Evolutionary conservation across 2,888 invertebrate genomes (phyloP), one percentile per base, ranked within the genome.

Genomic region (Synanthedon formicaeformis): DNA sequence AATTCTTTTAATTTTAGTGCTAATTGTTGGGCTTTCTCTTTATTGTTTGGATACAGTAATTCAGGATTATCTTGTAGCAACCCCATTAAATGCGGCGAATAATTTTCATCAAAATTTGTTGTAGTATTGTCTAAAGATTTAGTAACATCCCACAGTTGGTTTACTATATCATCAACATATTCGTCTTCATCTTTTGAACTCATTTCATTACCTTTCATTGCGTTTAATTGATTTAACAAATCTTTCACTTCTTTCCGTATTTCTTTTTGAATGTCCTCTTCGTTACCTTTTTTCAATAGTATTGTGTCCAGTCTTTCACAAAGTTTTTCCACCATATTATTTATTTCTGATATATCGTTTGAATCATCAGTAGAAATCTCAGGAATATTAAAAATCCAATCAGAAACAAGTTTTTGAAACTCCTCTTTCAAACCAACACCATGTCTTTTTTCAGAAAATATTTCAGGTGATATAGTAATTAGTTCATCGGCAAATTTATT

Each of bases 401-500:
- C 52, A 11, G 50, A 53, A 13, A 66, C 58, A 48, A 52, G 52
- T 4, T 56, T 52, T 51, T 57, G 40, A 40, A 54, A 52, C 50
- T 59, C 51, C 8, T 56, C 27, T 50, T 2, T 8, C 5, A 48
- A 51, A 48, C 51, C 18, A 12, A 4, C 8, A 45, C n/a, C 3
- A 11, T 34, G 12, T 52, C 48, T 53, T 13, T 41, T 54, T 53
- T 50, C 11, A 50, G 41, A 40, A 2, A 40, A 13, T 55, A 41
- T 53, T 52, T 58, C 45, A 45, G 14, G 11, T 27, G 61, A 58
- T 55, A 61, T 16, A 12, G 41, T 50, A n/a, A 56, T 50, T 18
- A 64, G 51, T 48, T 59, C 54, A 41, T 55, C 40, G n/a, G 60
- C 57, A 13, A 72, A 54, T 34, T 59, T 54, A 23, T 59, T 54